A percentile compares a stretch with the other conserved stretches of the same genome.
phyloP scores from a whole-genome alignment of 2,797 vertebrate genomes.

The Clarias platycephalus region DNA sequence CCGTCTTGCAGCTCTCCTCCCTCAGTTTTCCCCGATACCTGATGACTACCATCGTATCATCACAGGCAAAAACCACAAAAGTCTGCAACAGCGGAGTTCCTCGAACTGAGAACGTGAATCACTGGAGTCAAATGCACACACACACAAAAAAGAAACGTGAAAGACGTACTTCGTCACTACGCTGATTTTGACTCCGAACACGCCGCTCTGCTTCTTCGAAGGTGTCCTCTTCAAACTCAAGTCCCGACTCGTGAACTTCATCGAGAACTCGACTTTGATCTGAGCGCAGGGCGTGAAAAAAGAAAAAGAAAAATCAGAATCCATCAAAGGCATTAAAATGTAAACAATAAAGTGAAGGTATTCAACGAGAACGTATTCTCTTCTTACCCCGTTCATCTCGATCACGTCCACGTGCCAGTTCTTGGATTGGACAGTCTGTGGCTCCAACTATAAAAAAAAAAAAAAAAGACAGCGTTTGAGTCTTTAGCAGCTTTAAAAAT shows the following conservation, averaged over 20 bases:
- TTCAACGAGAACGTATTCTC: conserved; percentile 22
- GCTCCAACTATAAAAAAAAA: conserved; percentile 85
- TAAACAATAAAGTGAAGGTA: not conserved
- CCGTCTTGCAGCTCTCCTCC: not conserved
- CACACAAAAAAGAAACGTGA: not conserved
- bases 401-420: conserved; percentile 98
- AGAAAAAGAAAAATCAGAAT: not conserved
- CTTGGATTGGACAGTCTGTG: conserved; percentile 93
- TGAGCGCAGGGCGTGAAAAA: conserved; percentile 49
- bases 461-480: not conserved
- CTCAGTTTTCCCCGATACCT: not conserved
- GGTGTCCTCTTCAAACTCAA: conserved; percentile 96
- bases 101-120: not conserved
- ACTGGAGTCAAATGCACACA: not conserved
- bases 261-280: conserved; percentile 99
- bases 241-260: conserved; percentile 98
- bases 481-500: no score
- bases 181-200: conserved; percentile 97
- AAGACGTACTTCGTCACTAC: conserved; percentile 90
- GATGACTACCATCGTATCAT: not conserved
- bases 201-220: conserved; percentile 95
- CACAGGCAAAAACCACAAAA: not conserved
- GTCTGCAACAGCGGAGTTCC: not conserved
- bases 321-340: not conserved
- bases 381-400: conserved; percentile 97